phyloP scores from a whole-genome alignment of 1,140 invertebrate species.

The Pissodes strobi region DNA sequence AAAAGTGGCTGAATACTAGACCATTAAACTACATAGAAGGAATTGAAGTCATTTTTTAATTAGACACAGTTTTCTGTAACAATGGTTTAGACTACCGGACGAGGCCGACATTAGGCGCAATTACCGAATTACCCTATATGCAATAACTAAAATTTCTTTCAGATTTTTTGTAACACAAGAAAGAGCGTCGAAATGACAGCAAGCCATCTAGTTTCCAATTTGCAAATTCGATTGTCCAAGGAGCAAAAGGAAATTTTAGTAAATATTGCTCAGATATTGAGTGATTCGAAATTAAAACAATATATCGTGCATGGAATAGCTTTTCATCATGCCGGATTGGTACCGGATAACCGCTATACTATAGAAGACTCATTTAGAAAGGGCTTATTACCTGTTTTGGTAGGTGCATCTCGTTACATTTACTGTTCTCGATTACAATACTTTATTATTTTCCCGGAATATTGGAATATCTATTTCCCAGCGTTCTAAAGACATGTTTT shows the following conservation, averaged over 20 bases:
- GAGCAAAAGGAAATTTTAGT: constrained; percentile 61
- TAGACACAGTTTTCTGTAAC: too few relatives aligned
- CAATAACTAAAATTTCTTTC: too few relatives aligned
- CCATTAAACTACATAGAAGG: too few relatives aligned
- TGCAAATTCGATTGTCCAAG: constrained; percentile 61
- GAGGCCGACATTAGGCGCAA: too few relatives aligned
- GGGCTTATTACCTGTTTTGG: constrained; percentile 68
- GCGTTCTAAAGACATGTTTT: too few relatives aligned
- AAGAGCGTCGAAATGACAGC: constrained; percentile 74
- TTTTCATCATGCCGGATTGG: constrained; percentile 78
- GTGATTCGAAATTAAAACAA: constrained; percentile 55
- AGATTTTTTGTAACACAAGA: constrained; percentile 79
- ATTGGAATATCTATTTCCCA: too few relatives aligned
- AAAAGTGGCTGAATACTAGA: too few relatives aligned
- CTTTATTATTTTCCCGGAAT: too few relatives aligned
- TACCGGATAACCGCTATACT: constrained; percentile 64
- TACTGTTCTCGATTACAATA: constrained; percentile 50
- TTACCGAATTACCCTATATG: too few relatives aligned
- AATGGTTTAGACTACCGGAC: too few relatives aligned
- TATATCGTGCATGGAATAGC: constrained; percentile 67
- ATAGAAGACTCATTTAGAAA: constrained; percentile 69
- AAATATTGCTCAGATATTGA: constrained; percentile 59
- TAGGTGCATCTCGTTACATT: background rate
- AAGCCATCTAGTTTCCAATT: constrained; percentile 63
- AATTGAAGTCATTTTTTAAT: too few relatives aligned